Evolutionary conservation across 2,888 invertebrate genomes (phyloP).

Genomic region (Notodonta ziczac): DNA sequence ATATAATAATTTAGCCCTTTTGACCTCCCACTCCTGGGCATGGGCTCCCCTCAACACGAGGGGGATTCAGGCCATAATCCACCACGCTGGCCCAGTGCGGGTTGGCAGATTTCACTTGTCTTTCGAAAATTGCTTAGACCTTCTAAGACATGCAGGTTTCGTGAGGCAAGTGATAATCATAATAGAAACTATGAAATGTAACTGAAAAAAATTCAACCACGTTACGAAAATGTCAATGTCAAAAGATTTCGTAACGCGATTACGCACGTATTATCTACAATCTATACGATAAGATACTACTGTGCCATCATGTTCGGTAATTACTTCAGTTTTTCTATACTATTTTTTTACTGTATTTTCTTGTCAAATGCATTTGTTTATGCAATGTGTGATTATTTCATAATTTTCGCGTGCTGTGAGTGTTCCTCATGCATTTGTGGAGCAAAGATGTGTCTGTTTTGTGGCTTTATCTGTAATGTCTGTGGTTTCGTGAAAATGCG

Average conservation of each 20-base stretch:
- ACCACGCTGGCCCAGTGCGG: no score
- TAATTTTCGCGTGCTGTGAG: slow-evolving; percentile 42
- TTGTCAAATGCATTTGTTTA: slow-evolving; percentile 15
- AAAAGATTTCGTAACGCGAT: not conserved
- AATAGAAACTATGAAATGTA: no score
- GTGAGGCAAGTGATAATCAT: no score
- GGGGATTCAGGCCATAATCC: no score
- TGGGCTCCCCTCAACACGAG: no score
- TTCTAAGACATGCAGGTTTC: no score
- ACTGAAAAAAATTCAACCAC: not conserved
- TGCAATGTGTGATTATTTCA: slow-evolving; percentile 70
- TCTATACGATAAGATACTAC: slow-evolving; percentile 23
- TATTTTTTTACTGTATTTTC: slow-evolving; percentile 8
- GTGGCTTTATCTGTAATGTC: slow-evolving; percentile 34
- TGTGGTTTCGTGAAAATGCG: slow-evolving; percentile 16
- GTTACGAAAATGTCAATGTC: not conserved
- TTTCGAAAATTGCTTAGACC: no score
- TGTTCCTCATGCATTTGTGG: slow-evolving; percentile 9
- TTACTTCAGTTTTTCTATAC: slow-evolving; percentile 13
- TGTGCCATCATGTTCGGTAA: slow-evolving; percentile 26
- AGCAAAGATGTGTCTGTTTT: slow-evolving; percentile 36
- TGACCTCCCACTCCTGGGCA: no score
- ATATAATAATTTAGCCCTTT: no score
- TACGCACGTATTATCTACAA: not conserved
- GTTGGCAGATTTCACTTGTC: no score